These are phyloP conservation scores for Barypeithes pellucidus DNA, from an alignment of 2,888 invertebrate species.

Conservation along the genomic window DNA sequence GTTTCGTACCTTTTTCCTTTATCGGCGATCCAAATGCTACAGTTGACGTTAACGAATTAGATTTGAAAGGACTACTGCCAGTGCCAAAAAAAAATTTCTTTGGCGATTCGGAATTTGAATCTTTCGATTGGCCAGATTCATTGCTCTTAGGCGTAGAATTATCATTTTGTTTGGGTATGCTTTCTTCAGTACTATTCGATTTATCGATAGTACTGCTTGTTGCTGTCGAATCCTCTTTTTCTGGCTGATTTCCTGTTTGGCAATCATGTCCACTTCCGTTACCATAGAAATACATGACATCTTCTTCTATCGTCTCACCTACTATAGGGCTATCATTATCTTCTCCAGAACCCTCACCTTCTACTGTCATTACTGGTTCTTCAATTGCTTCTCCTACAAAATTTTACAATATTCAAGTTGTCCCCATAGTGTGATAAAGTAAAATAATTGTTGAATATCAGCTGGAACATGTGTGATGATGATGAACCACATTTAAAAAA, in stretches of 20 bases:
- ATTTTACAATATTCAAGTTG: conserved; percentile 57
- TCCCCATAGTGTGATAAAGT: too few relatives aligned
- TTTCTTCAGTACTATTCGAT: neutral
- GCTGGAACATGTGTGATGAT: too few relatives aligned
- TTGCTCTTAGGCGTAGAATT: neutral
- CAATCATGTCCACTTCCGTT: conserved; percentile 83
- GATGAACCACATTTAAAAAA: too few relatives aligned
- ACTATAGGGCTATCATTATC: conserved; percentile 71
- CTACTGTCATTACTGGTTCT: conserved; percentile 81
- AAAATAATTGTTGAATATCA: too few relatives aligned
- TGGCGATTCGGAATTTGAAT: neutral
- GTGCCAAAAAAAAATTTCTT: neutral
- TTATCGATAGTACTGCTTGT: neutral
- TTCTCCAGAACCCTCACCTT: conserved; percentile 81
- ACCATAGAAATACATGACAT: conserved; percentile 80
- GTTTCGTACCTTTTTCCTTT: neutral
- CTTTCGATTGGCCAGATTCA: conserved; percentile 11
- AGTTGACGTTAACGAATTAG: neutral
- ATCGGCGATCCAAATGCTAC: conserved; percentile 5
- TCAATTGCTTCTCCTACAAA: conserved; percentile 77
- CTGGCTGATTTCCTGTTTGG: conserved; percentile 79
- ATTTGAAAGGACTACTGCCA: conserved; percentile 8
- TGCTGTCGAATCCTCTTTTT: conserved; percentile 3
- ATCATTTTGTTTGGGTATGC: neutral
- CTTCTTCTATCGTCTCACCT: conserved; percentile 84